Base-by-base conservation (phyloP, 2,888 invertebrate species). In the Ceramica pisi region DNA sequence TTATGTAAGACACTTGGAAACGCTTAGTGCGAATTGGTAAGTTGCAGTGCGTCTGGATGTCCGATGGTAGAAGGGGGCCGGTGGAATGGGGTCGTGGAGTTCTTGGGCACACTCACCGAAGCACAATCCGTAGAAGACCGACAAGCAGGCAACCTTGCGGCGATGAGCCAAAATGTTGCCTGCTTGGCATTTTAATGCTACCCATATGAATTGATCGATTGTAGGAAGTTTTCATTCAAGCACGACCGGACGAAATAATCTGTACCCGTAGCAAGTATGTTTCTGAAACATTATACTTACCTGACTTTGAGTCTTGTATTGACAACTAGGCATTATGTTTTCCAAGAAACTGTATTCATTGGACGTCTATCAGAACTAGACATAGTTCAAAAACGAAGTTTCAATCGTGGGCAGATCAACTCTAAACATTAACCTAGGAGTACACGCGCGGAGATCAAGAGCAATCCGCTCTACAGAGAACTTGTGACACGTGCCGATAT, bases 401-500 rank as follows among this genome's bases (percentile, higher is more conserved):
- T 12, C 12, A 21, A 1, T n/a, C 21, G 60, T 61, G 55, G 26
- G 55, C 19, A 77, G 69, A 59, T 71, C 35, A 50, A 44, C 1
- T 48, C 10, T 51, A 26, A 46, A 53, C 23, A 31, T 31, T 12
- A 38, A 23, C 14, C 5, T 16, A 16, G 46, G 77, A n/a, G 31
- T 57, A 44, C 57, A 60, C 38, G 41, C 7, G 51, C 23, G 21
- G n/a, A 21, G 35, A 70, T 56, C 59, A 44, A 9, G 8, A 19
- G 4, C 9, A 9, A 21, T 44, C 14, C 7, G 48, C 10, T 44
- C 21, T 38, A 50, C n/a, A 41, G 59, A 31, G 12, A 35, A 14
- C 1, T 35, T 14, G 44, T 14, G 44, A n/a, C 71, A 61, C 78
- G 78, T 71, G 78, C 71, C 53, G 23, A 31, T 35, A 19, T 44